phyloP scores from a whole-genome alignment of 2,113 vertebrate species.

The Mustelus asterias region DNA sequence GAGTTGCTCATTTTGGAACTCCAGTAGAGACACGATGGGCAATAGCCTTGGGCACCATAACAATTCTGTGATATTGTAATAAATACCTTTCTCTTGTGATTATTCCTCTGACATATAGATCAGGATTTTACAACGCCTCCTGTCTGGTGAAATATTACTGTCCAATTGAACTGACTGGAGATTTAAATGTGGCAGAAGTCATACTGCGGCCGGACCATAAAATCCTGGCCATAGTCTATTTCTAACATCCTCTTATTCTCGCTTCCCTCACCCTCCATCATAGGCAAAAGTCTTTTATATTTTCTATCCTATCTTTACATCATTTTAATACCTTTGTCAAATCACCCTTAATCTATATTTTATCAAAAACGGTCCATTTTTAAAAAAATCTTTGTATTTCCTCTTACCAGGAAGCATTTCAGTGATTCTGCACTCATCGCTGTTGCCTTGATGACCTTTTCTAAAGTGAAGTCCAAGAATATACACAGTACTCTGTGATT shows the following conservation, averaged over 20 bases:
- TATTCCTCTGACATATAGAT: not conserved
- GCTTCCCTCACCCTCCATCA: not conserved
- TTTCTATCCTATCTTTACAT: not conserved
- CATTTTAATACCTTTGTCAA: not conserved
- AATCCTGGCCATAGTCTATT: not conserved
- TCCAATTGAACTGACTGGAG: too few relatives aligned
- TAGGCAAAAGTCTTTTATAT: not conserved
- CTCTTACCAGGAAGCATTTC: not conserved
- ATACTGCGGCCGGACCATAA: too few relatives aligned
- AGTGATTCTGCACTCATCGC: not conserved
- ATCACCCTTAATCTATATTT: not conserved
- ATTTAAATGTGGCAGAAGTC: too few relatives aligned
- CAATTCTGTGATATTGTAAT: too few relatives aligned
- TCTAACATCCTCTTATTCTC: not conserved
- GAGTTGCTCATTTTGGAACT: too few relatives aligned
- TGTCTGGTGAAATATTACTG: too few relatives aligned
- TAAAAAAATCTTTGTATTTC: not conserved
- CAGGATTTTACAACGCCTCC: too few relatives aligned
- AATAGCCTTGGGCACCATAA: too few relatives aligned
- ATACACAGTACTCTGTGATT: not conserved
- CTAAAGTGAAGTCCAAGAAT: not conserved
- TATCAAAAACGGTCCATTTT: not conserved
- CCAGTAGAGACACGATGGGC: too few relatives aligned
- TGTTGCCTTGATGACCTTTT: not conserved
- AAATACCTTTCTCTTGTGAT: not conserved